phyloP scores from a whole-genome alignment of 2,797 vertebrate genomes.

The Phaenicophaeus curvirostris region DNA sequence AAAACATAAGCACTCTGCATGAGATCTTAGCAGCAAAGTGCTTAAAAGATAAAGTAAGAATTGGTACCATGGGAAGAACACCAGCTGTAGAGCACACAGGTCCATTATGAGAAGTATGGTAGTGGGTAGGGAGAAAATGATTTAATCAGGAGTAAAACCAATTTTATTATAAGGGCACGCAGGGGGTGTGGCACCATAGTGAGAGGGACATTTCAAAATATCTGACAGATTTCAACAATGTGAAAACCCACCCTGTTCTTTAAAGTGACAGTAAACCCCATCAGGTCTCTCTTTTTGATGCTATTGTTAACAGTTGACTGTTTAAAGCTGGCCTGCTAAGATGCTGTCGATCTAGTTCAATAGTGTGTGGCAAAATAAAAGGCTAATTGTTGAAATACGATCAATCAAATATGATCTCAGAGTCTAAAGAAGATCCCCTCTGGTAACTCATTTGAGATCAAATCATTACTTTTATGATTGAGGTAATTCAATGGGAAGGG shows the following conservation, averaged over 20 bases:
- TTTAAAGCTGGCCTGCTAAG: constrained; percentile 91
- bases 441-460: constrained; percentile 77
- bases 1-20: constrained; percentile 90
- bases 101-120: constrained; percentile 95
- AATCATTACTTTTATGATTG: constrained; percentile 75
- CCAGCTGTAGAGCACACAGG: constrained; percentile 91
- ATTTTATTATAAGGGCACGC: constrained; percentile 94
- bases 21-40: constrained; percentile 88
- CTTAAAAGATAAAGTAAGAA: constrained; percentile 90
- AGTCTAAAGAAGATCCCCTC: constrained; percentile 78
- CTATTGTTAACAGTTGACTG: constrained; percentile 91
- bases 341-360: constrained; percentile 91
- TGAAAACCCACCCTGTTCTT: constrained; percentile 89
- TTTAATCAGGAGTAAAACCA: constrained; percentile 93
- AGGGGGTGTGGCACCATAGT: constrained; percentile 92
- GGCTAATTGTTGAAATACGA: constrained; percentile 91
- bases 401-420: constrained; percentile 91
- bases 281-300: constrained; percentile 88
- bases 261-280: constrained; percentile 90
- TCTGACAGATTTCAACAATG: constrained; percentile 99
- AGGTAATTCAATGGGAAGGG: constrained; percentile 45
- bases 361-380: constrained; percentile 95
- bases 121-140: constrained; percentile 90
- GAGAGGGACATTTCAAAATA: constrained; percentile 98
- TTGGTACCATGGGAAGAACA: constrained; percentile 97